Percentiles rank a stretch among this genome's conserved stretches.
phyloP scores from a whole-genome alignment of 2,113 vertebrate genomes.

The Oncorhynchus tshawytscha region DNA sequence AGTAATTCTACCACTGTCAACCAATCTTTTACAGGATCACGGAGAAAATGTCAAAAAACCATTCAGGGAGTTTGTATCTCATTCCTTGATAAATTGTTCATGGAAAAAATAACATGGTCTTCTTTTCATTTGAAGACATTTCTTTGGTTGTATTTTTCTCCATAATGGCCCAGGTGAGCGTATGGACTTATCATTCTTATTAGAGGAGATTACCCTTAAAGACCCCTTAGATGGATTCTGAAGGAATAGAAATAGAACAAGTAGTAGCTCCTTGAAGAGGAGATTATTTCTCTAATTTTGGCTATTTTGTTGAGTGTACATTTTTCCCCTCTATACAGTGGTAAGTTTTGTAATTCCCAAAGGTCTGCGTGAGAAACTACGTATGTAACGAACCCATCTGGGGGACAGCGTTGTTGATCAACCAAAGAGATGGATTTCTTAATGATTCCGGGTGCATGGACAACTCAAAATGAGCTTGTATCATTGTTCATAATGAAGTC shows the following conservation, averaged over 20 bases:
- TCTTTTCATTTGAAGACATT: neutral
- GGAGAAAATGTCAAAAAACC: neutral
- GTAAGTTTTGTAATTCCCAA: slow-evolving; percentile 3
- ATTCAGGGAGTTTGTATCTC: neutral
- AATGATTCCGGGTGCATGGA: slow-evolving; percentile 18
- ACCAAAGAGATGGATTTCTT: slow-evolving; percentile 19
- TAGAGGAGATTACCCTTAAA: slow-evolving; percentile 6
- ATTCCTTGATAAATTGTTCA: neutral
- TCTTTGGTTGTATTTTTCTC: neutral
- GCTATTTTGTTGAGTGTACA: slow-evolving; percentile 2
- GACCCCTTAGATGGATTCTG: neutral
- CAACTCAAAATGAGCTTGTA: neutral
- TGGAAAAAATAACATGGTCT: neutral
- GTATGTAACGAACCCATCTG: slow-evolving; percentile 31
- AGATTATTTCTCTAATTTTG: neutral
- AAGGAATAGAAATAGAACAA: neutral
- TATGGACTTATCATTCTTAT: slow-evolving; percentile 9
- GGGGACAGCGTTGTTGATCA: slow-evolving; percentile 27
- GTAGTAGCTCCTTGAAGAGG: neutral
- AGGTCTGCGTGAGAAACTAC: slow-evolving; percentile 9
- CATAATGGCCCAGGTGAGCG: neutral
- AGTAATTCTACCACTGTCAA: neutral
- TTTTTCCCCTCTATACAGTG: neutral
- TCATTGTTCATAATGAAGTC: slow-evolving; percentile 21
- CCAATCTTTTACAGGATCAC: neutral